phyloP scores from a whole-genome alignment of 2,888 invertebrate species.

The Spilosoma lubricipeda region DNA sequence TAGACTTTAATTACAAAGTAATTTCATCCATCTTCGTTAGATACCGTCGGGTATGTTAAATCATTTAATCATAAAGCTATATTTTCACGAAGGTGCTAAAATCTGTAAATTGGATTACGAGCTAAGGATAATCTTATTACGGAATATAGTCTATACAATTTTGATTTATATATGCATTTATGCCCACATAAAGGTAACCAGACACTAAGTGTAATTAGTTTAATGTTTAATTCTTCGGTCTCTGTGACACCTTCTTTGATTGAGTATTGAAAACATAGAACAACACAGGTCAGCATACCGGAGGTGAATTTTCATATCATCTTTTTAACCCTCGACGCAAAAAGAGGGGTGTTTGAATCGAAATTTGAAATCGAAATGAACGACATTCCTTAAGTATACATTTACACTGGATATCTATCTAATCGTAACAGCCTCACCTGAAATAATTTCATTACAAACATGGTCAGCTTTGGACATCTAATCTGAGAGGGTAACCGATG shows the following conservation, averaged over 20 bases:
- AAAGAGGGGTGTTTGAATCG: too few relatives aligned
- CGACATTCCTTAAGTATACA: neutral
- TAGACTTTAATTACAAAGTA: slow-evolving; percentile 1
- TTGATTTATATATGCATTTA: neutral
- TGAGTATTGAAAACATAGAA: neutral
- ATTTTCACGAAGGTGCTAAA: neutral
- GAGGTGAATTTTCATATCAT: too few relatives aligned
- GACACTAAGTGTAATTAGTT: neutral
- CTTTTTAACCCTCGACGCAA: too few relatives aligned
- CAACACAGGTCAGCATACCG: too few relatives aligned
- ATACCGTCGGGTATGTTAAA: neutral
- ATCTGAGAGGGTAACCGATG: slow-evolving; percentile 10
- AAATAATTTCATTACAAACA: neutral
- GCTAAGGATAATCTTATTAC: neutral
- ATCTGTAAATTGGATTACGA: neutral
- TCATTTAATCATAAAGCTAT: neutral
- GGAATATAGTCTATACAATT: neutral
- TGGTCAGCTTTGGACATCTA: slow-evolving; percentile 4
- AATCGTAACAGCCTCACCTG: neutral
- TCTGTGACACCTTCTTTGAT: neutral
- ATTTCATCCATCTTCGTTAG: neutral
- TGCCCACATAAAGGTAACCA: neutral
- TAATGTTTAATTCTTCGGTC: neutral
- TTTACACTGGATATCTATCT: neutral
- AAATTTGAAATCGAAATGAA: too few relatives aligned